Conservation (phyloP, 30 jellyfish, hydroid and myxozoan genomes). For the Hydra vulgaris region DNA sequence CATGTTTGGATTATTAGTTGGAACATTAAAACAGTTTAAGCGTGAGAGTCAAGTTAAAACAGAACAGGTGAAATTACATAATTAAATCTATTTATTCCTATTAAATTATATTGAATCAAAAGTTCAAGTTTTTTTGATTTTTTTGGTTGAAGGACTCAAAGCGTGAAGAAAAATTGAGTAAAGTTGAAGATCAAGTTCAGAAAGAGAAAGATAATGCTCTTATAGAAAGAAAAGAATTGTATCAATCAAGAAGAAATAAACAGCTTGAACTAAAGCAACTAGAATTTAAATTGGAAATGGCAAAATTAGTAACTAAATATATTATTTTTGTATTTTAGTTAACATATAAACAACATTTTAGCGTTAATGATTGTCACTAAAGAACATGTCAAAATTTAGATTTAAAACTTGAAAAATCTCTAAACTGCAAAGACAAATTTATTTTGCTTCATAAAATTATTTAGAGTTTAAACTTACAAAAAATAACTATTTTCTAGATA, state of each 20-base stretch:
- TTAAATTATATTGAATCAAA: too few species aligned
- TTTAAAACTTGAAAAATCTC: too few species aligned
- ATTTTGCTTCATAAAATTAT: too few species aligned
- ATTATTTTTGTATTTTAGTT: neutral
- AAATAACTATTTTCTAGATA: too few species aligned
- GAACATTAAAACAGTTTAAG: slow-evolving; percentile 79
- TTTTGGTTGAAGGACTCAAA: slow-evolving; percentile 81
- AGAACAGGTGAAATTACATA: slow-evolving; percentile 48
- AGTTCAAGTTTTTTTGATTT: too few species aligned
- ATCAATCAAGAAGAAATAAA: slow-evolving; percentile 59
- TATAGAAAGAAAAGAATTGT: slow-evolving; percentile 60
- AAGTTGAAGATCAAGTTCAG: slow-evolving; percentile 80
- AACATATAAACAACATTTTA: too few species aligned
- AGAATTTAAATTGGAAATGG: slow-evolving; percentile 77
- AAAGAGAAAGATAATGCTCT: slow-evolving; percentile 63
- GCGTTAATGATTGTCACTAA: too few species aligned
- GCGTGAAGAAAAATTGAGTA: slow-evolving; percentile 72
- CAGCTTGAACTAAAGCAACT: slow-evolving; percentile 57
- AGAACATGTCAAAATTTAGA: too few species aligned
- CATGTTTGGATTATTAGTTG: slow-evolving; percentile 90
- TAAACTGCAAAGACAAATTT: too few species aligned
- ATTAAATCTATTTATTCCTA: neutral
- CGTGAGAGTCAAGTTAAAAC: slow-evolving; percentile 59
- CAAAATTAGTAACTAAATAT: slow-evolving; percentile 47
- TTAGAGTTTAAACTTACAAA: too few species aligned